phyloP scores from a whole-genome alignment of 2,113 vertebrate species.

The Nothobranchius furzeri region DNA sequence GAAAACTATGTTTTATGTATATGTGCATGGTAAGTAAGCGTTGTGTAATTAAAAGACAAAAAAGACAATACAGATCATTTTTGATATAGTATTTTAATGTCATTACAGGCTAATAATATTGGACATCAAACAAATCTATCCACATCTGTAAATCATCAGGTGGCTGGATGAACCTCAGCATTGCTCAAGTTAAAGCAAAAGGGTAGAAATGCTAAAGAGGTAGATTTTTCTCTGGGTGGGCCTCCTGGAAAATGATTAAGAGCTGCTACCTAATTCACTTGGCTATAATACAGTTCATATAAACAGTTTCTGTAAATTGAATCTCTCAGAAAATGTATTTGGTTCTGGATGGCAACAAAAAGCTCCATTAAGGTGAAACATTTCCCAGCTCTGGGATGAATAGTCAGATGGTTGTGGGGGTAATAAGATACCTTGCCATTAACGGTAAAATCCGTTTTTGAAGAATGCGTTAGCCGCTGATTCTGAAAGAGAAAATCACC shows the following conservation, averaged over 20 bases:
- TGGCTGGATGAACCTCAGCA: constrained; percentile 7
- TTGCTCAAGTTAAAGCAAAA: background rate
- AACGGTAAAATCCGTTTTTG: constrained; percentile 29
- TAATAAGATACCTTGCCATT: constrained; percentile 38
- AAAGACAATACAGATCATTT: no score
- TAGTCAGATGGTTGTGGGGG: constrained; percentile 4
- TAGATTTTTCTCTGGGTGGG: background rate
- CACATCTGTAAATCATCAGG: constrained; percentile 1
- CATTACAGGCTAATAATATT: no score
- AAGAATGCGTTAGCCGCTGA: constrained; percentile 14
- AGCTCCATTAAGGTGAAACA: background rate
- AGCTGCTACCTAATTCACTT: background rate
- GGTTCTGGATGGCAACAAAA: constrained; percentile 4
- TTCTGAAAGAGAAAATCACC: constrained; percentile 15
- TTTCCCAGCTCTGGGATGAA: background rate
- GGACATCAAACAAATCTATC: no score
- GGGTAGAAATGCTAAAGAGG: background rate
- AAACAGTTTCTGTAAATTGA: background rate
- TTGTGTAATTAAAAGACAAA: no score
- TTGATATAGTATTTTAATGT: no score
- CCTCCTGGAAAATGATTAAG: background rate
- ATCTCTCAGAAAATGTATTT: background rate
- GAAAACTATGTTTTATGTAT: no score
- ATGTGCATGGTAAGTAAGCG: no score
- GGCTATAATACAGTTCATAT: background rate